Percentiles rank a stretch among this genome's conserved stretches.
phyloP scores from a whole-genome alignment of 2,797 vertebrate species.

The Choloepus didactylus region DNA sequence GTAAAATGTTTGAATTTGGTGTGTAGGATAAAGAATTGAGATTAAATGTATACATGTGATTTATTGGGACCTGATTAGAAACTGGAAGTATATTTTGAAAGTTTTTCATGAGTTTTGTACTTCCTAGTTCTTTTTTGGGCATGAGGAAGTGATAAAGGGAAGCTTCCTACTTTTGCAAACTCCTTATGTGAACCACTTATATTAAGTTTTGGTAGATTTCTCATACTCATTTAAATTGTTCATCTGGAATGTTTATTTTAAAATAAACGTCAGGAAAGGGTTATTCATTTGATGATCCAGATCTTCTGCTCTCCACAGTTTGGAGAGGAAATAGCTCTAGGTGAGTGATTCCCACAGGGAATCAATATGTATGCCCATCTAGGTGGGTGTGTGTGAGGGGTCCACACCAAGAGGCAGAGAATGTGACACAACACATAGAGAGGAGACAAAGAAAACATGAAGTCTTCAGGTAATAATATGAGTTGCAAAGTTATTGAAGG shows the following conservation, averaged over 20 bases:
- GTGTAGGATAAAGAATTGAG: constrained; percentile 36
- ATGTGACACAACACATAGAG: background rate
- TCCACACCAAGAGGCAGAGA: background rate
- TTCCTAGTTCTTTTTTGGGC: constrained; percentile 69
- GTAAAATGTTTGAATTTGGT: background rate
- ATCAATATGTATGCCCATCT: background rate
- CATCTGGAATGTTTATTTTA: background rate
- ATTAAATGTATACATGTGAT: constrained; percentile 17
- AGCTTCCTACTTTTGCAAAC: constrained; percentile 18
- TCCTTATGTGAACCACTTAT: background rate
- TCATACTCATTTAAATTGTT: background rate
- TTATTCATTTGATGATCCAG: background rate
- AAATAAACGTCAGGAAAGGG: background rate
- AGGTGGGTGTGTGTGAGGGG: background rate
- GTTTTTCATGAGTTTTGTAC: background rate
- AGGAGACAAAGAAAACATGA: background rate
- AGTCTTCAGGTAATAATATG: background rate
- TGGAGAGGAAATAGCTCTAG: background rate
- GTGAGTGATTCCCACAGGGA: background rate
- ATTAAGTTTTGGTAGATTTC: constrained; percentile 4
- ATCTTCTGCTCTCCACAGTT: background rate
- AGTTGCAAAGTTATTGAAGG: background rate
- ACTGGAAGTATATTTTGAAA: constrained; percentile 55
- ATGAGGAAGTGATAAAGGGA: constrained; percentile 66
- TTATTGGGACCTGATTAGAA: constrained; percentile 49